Base-by-base conservation (phyloP, 2,113 vertebrate species). In the Nannospalax galili region DNA sequence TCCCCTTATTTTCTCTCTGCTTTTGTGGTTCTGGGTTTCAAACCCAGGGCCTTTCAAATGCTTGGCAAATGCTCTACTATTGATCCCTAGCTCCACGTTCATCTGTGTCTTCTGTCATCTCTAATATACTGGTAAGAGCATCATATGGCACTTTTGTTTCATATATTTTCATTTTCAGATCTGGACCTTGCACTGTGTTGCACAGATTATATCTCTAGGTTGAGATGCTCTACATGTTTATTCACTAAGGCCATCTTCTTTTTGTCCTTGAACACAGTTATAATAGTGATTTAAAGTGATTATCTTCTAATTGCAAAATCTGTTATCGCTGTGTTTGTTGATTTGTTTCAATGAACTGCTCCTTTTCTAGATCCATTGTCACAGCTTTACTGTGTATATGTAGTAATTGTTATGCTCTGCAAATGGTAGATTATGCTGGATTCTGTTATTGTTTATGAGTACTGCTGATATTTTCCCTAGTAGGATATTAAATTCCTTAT, bases 81-180 rank as follows among this genome's bases (percentile, higher is more conserved):
- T 82, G 7, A 65, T 30, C 60, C 10, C 15, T 11, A 42, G 10
- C 58, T 24, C 60, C 37, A 30, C 42, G 24, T 67, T 95, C 20
- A 74, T 56, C 3, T 62, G 30, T 87, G 78, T 79, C 6, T 89
- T 92, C 62, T 30, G 1, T 24, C 17, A 40, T 91, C 32, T 77
- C 11, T 7, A 73, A 40, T 35, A n/a, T 45, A 56, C 20, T 91
- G 7, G 8, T 69, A 73, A 45, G 42, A 17, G 4, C 9, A 58
- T 89, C 20, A 62, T n/a, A 5, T 58, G 45, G 52, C 7, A 84
- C 69, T 45, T 88, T 82, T 20, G 80, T 72, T 92, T 96, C 32
- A 78, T 11, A 60, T 85, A 85, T 72, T 74, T 86, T 74, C 37
- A 62, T 86, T 81, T 96, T 67, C 8, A 93, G 16, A 1, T 84